Evolutionary conservation across 2,113 vertebrate species (phyloP).

Genomic region (Orthochromis indermauri): DNA sequence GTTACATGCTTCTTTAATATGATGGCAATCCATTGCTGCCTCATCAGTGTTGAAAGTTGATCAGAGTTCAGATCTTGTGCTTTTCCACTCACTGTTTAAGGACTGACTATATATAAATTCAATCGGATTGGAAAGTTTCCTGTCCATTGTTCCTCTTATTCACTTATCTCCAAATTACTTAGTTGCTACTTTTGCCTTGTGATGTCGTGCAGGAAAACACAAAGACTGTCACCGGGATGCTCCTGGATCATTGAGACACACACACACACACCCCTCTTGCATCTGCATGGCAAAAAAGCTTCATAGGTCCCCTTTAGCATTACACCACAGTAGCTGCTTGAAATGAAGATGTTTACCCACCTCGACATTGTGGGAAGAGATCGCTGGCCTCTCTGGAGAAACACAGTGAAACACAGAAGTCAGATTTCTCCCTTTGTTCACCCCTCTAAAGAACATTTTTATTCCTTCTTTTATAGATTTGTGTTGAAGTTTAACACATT

Average conservation of each 20-base stretch:
- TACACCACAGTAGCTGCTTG: neutral
- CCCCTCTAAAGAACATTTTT: neutral
- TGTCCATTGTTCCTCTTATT: neutral
- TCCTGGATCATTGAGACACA: neutral
- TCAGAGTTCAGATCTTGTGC: neutral
- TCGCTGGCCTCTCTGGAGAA: slow-evolving; percentile 76
- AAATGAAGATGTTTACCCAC: slow-evolving; percentile 57
- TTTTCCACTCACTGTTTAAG: neutral
- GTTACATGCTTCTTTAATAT: neutral
- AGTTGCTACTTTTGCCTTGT: neutral
- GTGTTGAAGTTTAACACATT: neutral
- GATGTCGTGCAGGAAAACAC: neutral
- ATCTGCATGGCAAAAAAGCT: neutral
- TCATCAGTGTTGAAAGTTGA: neutral
- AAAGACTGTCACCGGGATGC: neutral
- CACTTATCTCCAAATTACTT: neutral
- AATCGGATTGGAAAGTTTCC: neutral
- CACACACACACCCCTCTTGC: neutral
- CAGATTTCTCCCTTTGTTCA: neutral
- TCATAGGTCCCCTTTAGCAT: neutral
- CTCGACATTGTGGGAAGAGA: slow-evolving; percentile 84
- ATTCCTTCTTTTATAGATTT: neutral
- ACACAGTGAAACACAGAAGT: neutral
- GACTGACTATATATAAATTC: neutral
- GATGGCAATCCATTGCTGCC: neutral